Evolutionary conservation across 2,888 invertebrate genomes (phyloP), one percentile per base, ranked within the genome.

Genomic region (Aelia acuminata): DNA sequence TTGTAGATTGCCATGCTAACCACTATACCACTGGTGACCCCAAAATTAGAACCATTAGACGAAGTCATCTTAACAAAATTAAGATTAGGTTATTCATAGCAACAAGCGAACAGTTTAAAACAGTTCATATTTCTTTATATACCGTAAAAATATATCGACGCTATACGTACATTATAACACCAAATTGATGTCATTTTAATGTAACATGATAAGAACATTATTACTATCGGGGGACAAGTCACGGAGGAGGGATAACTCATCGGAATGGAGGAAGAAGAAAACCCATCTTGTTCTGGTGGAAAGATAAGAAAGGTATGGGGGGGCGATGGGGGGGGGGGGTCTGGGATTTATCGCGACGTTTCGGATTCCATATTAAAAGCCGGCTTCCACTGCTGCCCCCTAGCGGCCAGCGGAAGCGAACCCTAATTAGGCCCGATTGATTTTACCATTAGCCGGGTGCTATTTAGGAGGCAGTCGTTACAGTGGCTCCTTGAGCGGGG

Each of bases 351-450:
- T 57, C 10, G 13, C 26, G n/a, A 13, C 26, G 26, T 57, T 26
- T 20, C 3, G 26, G 26, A 13, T 26, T 26, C 13, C 57, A 57
- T 57, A 57, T 57, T 57, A 57, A 57, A 57, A 10, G 15, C 26
- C 11, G 0, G 20, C 39, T 75, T 7, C 70, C 3, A 13, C 35
- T 20, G 35, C 63, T 3, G 15, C 7, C 13, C 31, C 18, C 13
- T 35, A 70, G 39, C 35, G 39, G 80, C 10, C 35, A 43, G 80
- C 10, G 63, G n/a, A 43, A 47, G n/a, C 80, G 11, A n/a, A 43
- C n/a, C 53, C 85, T 85, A 85, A 57, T 85, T 85, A 85, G 57
- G 3, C 15, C n/a, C 53, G 85, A 85, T 85, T 85, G 85, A 85
- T 85, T 85, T 85, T 85, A n/a, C 85, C 85, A 85, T 85, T 85